A percentile compares a stretch with the other conserved stretches of the same genome.
Conservation (phyloP, 2,113 vertebrate species). For the Apodemus speciosus region DNA sequence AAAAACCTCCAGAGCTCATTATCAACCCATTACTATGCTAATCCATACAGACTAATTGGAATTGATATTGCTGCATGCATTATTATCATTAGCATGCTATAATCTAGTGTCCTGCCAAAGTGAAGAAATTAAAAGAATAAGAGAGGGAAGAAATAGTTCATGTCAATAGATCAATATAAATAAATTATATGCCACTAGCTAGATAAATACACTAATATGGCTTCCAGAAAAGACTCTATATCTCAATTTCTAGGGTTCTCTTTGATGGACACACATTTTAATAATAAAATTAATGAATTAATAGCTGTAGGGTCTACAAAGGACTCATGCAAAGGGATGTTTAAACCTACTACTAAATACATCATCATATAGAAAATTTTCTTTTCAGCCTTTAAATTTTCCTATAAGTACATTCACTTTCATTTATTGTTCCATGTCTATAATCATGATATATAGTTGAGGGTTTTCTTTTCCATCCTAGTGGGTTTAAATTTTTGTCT, state of each 20-base stretch:
- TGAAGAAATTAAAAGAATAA: background rate
- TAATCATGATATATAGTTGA: background rate
- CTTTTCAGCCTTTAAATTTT: background rate
- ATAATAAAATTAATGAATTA: background rate
- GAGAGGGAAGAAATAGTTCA: background rate
- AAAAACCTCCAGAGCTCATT: background rate
- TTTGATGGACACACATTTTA: background rate
- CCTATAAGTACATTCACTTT: background rate
- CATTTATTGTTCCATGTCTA: background rate
- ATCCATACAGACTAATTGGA: background rate
- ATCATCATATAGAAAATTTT: background rate
- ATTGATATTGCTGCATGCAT: background rate
- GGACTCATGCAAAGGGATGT: background rate
- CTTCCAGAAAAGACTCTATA: background rate
- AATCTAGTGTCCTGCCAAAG: slow-evolving; percentile 4
- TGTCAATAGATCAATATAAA: background rate
- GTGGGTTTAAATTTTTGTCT: background rate
- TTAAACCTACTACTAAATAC: background rate
- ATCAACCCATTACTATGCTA: background rate
- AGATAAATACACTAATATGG: background rate
- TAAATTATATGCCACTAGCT: background rate
- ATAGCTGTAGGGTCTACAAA: background rate
- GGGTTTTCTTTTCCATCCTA: background rate
- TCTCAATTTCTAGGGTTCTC: background rate
- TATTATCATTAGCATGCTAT: background rate